phyloP scores from a whole-genome alignment of 2,888 invertebrate species.

The Latrodectus elegans region DNA sequence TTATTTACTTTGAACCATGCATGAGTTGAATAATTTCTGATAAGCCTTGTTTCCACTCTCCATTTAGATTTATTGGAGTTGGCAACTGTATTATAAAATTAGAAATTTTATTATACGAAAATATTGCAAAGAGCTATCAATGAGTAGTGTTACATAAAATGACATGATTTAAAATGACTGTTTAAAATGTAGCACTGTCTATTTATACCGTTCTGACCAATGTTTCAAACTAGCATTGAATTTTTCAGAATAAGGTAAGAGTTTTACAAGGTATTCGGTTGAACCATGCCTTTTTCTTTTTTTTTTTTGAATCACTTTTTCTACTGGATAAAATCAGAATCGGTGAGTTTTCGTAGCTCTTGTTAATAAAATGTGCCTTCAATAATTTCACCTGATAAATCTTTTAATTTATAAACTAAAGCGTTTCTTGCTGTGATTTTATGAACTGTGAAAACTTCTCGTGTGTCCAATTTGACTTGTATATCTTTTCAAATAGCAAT shows the following conservation, averaged over 20 bases:
- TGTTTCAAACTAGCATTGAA: neutral
- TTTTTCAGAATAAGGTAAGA: conserved; percentile 13
- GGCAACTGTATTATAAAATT: conserved; percentile 71
- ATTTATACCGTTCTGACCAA: neutral
- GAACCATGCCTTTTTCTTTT: neutral
- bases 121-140: neutral
- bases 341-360: too few species aligned
- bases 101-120: conserved; percentile 70
- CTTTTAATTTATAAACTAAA: too few species aligned
- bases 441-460: too few species aligned
- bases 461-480: too few species aligned
- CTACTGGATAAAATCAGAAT: too few species aligned
- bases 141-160: too few species aligned
- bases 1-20: conserved; percentile 5
- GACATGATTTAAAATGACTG: too few species aligned
- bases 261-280: neutral
- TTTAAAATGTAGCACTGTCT: too few species aligned
- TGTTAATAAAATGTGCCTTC: too few species aligned
- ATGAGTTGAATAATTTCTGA: conserved; percentile 69
- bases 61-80: conserved; percentile 68
- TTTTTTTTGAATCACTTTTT: neutral
- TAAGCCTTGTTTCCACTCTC: conserved; percentile 72
- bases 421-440: too few species aligned
- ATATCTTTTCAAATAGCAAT: too few species aligned
- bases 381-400: too few species aligned